Evolutionary conservation across 2,797 vertebrate genomes (phyloP), one percentile per base, ranked within the genome.

Genomic region (Heliangelus exortis): DNA sequence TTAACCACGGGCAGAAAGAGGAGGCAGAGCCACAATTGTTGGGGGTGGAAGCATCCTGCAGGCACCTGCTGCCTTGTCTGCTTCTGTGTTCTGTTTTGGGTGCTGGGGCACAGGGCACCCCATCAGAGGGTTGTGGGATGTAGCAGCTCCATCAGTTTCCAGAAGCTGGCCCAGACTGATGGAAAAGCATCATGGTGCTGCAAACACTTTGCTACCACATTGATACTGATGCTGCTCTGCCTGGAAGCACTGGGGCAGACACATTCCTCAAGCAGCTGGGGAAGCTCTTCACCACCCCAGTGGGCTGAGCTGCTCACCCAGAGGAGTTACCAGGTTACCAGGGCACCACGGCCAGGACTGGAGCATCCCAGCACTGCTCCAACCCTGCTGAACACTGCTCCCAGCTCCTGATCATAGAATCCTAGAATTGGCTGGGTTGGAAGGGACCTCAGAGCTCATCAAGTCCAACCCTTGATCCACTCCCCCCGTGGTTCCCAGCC

Each of bases 81-180:
- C 26, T 47, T 7, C 74, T 4, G 8, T 22, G 65, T 13, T 20
- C 76, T 41, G 26, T 4, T 2, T 2, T 0, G 20, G 75, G 91
- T 51, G 72, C 69, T 22, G 26, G 14, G 50, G 47, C 29, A 3
- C 21, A 0, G 1, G 39, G 59, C 22, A 39, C 50, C 48, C 65
- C 73, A 3, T 1, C 0, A 0, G 73, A 19, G 65, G 17, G 7
- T 4, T 2, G 29, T 11, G 68, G 0, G 0, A 10, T 3, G 7
- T 15, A 25, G 10, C 45, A 20, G 57, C 79, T 68, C 57, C 73
- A 50, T 19, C 7, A 39, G 57, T 33, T 43, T 23, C 61, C 74
- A 83, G 59, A 3, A 62, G 53, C 51, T 25, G 57, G 48, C 66
- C 17, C 33, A 7, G 53, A 12, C 58, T 53, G 22, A 14, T 1